phyloP scores from a whole-genome alignment of 2,797 vertebrate species.

The Ispidina picta region DNA sequence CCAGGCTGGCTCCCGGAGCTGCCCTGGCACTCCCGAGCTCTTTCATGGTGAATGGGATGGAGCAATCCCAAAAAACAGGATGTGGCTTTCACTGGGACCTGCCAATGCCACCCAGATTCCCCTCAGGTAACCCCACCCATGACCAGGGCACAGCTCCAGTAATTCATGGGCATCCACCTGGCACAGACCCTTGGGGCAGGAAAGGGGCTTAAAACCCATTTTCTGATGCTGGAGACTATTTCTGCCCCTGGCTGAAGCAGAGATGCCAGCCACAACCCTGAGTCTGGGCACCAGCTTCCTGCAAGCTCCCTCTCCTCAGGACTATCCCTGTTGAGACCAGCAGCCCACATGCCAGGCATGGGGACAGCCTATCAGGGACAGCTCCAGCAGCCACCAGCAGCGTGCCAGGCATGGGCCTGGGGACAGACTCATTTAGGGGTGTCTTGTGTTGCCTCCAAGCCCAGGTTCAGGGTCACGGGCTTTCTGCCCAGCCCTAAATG shows the following conservation, averaged over 20 bases:
- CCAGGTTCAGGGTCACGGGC: neutral
- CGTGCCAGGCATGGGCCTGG: accelerated
- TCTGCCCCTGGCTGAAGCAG: neutral
- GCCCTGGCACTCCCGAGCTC: neutral
- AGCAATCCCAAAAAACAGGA: neutral
- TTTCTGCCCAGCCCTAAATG: neutral
- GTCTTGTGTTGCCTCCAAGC: neutral
- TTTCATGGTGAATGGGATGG: neutral
- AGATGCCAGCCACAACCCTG: neutral
- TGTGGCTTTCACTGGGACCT: neutral
- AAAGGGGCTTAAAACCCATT: neutral
- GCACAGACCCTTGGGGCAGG: accelerated
- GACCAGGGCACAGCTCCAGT: neutral
- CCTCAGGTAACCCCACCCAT: neutral
- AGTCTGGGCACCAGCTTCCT: neutral
- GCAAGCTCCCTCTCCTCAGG: accelerated
- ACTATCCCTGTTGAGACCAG: neutral
- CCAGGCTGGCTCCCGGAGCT: neutral
- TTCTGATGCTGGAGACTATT: neutral
- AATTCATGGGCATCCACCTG: accelerated
- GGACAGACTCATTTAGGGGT: neutral
- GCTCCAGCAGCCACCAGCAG: neutral
- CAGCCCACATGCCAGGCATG: accelerated
- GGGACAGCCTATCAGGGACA: neutral
- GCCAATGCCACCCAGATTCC: neutral